Conservation (phyloP, 1,140 invertebrate genomes). For the Alviniconcha marisindica region DNA sequence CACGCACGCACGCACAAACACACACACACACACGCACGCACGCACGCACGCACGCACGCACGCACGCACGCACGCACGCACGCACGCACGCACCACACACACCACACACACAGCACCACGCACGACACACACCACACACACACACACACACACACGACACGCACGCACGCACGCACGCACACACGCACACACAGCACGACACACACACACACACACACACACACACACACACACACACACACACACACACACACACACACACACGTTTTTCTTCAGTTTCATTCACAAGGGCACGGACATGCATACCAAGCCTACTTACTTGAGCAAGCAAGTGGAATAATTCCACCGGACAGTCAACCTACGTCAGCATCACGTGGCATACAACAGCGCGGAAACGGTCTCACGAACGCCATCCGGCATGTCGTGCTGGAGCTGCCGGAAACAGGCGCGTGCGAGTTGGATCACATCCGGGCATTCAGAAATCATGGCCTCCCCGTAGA, state of each 20-base stretch:
- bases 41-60: background rate
- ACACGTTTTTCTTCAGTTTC: too few relatives aligned
- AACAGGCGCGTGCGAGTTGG: conserved; percentile 48
- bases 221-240: too few relatives aligned
- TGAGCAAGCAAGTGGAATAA: background rate
- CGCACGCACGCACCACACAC: too few relatives aligned
- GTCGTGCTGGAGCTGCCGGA: conserved; percentile 41
- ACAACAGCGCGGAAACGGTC: conserved; percentile 53
- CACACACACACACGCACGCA: background rate
- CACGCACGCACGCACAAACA: conserved; percentile 1
- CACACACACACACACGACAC: too few relatives aligned
- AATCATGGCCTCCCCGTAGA: conserved; percentile 58
- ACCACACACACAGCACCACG: too few relatives aligned
- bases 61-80: too few relatives aligned
- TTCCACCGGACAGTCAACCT: background rate
- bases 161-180: too few relatives aligned
- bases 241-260: too few relatives aligned
- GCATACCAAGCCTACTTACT: background rate
- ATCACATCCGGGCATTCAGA: conserved; percentile 41
- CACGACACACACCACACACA: too few relatives aligned
- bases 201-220: too few relatives aligned
- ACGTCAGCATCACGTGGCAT: conserved; percentile 27
- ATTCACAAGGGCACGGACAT: too few relatives aligned
- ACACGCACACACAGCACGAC: too few relatives aligned
- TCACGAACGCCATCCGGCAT: conserved; percentile 53